Base-by-base conservation (phyloP, 2,113 vertebrate species). In the Brachirus orientalis region DNA sequence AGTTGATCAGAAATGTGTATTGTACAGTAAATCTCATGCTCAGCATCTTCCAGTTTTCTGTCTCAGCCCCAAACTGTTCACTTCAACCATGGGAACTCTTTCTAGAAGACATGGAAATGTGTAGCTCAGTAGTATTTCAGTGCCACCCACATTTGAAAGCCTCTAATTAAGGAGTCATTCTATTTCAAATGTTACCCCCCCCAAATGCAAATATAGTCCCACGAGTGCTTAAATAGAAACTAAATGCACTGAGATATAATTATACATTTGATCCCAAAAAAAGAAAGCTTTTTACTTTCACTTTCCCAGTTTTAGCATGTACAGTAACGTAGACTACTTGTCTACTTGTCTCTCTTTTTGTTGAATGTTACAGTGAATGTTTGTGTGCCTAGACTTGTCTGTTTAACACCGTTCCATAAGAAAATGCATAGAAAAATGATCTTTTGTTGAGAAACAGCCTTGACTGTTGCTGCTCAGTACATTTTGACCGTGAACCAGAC, bases 141-240 rank as follows among this genome's bases (percentile, higher is more conserved):
- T 81, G 79, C 75, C 83, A 85, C 76, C 77, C 72, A 75, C 69
- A 79, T 63, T 65, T 46, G n/a, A 69, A 82, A 51, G 73, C 62
- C 84, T 90, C 47, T 91, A 88, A 91, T 91, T 86, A 88, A 77
- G 65, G 69, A 75, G 77, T 82, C 79, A 77, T 71, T 81, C 67
- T 69, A 44, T 75, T 57, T 72, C 19, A 77, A 77, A 82, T 75
- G 63, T 82, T 72, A 82, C 74, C 84, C 84, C 41, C 40, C 54
- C 69, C 48, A 0, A 61, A 69, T 76, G 75, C 77, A 82, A 80
- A 86, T 85, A 85, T 81, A 89, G 75, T 74, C 61, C 62, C 8
- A 20, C 0, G 7, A 54, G 78, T n/a, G 17, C 64, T 28, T 19
- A 84, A 89, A 88, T 87, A 89, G 69, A 86, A 88, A 70, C 71